A percentile compares a stretch with the other conserved stretches of the same genome.
These are phyloP conservation scores for Catharus bicknelli DNA, from an alignment of 2,113 vertebrate species.

Conservation along the genomic window DNA sequence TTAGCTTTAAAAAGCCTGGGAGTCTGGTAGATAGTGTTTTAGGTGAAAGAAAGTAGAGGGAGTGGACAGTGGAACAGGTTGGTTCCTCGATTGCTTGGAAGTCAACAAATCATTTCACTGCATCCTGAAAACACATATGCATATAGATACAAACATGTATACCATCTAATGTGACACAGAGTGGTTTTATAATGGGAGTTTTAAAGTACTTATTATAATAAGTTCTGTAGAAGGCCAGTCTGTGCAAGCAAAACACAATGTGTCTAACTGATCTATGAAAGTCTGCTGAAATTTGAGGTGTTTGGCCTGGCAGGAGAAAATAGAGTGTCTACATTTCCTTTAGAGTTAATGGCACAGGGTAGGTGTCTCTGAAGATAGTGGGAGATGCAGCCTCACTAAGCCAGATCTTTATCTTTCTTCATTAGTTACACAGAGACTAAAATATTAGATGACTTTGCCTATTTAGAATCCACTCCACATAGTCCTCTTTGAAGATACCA, in stretches of 20 bases:
- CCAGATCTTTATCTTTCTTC: conserved; percentile 2
- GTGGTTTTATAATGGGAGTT: neutral
- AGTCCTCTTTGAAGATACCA: conserved; percentile 18
- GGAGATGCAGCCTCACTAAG: neutral
- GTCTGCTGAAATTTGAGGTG: neutral
- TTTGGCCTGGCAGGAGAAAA: neutral
- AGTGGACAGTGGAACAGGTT: neutral
- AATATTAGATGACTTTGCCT: neutral
- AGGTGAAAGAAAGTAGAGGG: neutral
- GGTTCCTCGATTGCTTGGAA: neutral
- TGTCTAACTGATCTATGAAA: neutral
- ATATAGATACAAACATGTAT: neutral
- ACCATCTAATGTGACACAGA: neutral
- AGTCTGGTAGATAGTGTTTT: neutral
- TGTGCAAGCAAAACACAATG: neutral
- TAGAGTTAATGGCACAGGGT: neutral
- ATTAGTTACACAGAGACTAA: neutral
- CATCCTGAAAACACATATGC: neutral
- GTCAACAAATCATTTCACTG: neutral
- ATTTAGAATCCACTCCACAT: neutral
- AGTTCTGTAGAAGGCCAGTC: neutral
- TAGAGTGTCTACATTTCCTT: neutral
- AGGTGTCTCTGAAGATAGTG: neutral
- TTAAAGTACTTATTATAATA: neutral
- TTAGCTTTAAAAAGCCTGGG: neutral